phyloP scores from a whole-genome alignment of 2,888 invertebrate genomes.

The Dynastes grantii region DNA sequence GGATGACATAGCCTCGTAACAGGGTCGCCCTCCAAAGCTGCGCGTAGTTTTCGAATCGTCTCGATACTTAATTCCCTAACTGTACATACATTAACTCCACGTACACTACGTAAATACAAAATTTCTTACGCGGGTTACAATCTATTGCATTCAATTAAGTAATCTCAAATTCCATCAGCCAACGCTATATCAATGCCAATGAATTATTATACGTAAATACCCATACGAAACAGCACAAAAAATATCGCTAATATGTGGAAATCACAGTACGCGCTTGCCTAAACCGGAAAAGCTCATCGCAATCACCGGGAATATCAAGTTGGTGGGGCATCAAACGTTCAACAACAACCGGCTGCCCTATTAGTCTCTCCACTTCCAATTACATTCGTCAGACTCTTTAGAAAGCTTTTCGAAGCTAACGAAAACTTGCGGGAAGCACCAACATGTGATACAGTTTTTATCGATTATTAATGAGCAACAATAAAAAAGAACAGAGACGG shows the following conservation, averaged over 20 bases:
- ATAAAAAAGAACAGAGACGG: neutral
- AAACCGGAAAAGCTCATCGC: slow-evolving; percentile 32
- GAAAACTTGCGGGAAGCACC: neutral
- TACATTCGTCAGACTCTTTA: neutral
- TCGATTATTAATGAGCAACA: neutral
- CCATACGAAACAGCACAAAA: neutral
- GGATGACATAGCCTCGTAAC: no score
- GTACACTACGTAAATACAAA: no score
- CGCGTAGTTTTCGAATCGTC: no score
- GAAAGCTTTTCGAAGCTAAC: neutral
- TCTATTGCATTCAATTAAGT: no score
- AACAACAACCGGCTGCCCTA: neutral
- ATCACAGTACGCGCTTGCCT: neutral
- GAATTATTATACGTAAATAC: neutral
- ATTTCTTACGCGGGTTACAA: no score
- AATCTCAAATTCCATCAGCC: no score
- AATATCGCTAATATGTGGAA: slow-evolving; percentile 13
- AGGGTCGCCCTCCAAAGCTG: no score
- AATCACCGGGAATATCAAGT: neutral
- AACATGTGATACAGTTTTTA: neutral
- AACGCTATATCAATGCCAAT: no score
- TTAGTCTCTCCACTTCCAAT: neutral
- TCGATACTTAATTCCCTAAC: no score
- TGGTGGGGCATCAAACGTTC: slow-evolving; percentile 1
- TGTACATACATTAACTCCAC: no score